Conservation (phyloP, 2,888 invertebrate species). For the Brenthis ino region DNA sequence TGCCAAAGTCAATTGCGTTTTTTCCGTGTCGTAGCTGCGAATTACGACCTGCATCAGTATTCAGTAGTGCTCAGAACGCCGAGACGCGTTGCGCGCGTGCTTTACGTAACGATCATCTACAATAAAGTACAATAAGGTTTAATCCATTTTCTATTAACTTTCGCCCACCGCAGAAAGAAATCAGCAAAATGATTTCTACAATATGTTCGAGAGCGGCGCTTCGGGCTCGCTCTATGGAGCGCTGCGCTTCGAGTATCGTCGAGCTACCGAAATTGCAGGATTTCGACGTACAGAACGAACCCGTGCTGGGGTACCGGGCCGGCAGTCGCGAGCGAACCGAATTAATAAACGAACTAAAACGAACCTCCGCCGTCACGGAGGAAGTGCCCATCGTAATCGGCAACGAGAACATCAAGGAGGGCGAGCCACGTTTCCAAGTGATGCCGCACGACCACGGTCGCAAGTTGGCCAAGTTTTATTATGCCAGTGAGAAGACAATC, state of each 20-base stretch:
- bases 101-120: constrained; percentile 52
- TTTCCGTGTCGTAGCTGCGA: constrained; percentile 40
- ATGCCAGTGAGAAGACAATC: constrained; percentile 92
- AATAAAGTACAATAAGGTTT: constrained; percentile 18
- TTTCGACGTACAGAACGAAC: constrained; percentile 89
- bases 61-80: constrained; percentile 32
- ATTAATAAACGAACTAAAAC: constrained; percentile 86
- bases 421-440: constrained; percentile 89
- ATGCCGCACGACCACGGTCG: constrained; percentile 95
- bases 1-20: constrained; percentile 47
- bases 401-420: constrained; percentile 90
- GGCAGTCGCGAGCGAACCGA: constrained; percentile 91
- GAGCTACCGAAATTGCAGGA: constrained; percentile 85
- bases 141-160: constrained; percentile 7
- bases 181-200: constrained; percentile 43
- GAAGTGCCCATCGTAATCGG: constrained; percentile 99
- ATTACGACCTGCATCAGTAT: constrained; percentile 23
- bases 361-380: constrained; percentile 84
- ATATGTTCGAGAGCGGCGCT: constrained; percentile 72
- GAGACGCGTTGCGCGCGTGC: constrained; percentile 40
- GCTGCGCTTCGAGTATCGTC: constrained; percentile 83
- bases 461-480: constrained; percentile 95
- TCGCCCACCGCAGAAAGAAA: neutral
- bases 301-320: constrained; percentile 89
- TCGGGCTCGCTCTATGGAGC: constrained; percentile 82